phyloP scores from a whole-genome alignment of 2,113 vertebrate species.

The Cephalopterus ornatus region DNA sequence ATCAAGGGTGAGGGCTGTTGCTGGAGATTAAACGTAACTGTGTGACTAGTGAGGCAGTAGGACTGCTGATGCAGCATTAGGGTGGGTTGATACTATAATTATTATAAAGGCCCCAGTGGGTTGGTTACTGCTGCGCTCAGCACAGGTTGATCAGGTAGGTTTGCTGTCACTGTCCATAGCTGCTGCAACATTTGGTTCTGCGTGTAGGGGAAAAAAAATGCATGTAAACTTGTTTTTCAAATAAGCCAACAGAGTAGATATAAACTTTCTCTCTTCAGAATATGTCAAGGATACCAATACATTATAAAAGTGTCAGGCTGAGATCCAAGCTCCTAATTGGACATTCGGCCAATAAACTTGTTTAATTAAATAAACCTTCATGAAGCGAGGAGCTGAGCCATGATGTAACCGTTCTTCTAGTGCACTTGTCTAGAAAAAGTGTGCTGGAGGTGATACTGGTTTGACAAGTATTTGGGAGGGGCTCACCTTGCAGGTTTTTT shows the following conservation, averaged over 20 bases:
- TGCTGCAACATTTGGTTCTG: not conserved
- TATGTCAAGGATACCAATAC: not conserved
- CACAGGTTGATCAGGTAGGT: not conserved
- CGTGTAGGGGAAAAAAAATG: not conserved
- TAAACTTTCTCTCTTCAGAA: not conserved
- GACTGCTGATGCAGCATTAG: accelerated
- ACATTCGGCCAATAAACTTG: not conserved
- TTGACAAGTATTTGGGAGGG: not conserved
- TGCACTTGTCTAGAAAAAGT: not conserved
- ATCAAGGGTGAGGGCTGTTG: not conserved
- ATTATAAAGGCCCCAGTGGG: not conserved
- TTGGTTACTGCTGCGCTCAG: not conserved
- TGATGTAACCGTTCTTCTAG: not conserved
- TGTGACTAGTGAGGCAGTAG: not conserved
- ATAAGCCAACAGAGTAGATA: not conserved
- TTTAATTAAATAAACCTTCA: not conserved
- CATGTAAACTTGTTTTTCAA: not conserved
- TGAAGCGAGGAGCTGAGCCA: not conserved
- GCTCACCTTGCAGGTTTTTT: accelerated
- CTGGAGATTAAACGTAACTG: not conserved
- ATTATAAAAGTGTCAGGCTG: not conserved
- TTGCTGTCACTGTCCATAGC: not conserved
- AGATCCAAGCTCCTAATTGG: not conserved
- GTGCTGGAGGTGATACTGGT: not conserved
- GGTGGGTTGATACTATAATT: no score